These are phyloP conservation scores for Rhinoptilus africanus DNA, from an alignment of 2,113 vertebrate genomes.

Conservation along the genomic window DNA sequence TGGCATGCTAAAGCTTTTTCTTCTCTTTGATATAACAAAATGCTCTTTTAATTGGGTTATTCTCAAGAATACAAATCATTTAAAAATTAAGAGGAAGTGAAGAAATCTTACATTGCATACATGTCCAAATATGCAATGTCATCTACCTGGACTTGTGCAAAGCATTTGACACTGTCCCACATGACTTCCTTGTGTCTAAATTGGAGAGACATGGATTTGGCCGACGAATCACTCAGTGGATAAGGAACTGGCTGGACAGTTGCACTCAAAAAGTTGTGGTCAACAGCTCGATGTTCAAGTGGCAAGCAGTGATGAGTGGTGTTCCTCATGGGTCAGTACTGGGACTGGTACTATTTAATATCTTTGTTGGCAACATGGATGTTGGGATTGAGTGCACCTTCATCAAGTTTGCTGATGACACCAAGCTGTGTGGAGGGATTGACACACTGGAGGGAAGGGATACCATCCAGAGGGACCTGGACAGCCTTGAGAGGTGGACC, in stretches of 20 bases:
- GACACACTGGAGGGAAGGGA: neutral
- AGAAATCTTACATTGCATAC: neutral
- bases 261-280: neutral
- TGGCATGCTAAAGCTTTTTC: neutral
- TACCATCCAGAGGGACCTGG: neutral
- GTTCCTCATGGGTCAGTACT: neutral
- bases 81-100: neutral
- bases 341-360: neutral
- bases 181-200: neutral
- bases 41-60: neutral
- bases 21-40: neutral
- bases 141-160: neutral
- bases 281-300: neutral
- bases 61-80: neutral
- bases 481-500: neutral
- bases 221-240: neutral
- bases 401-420: neutral
- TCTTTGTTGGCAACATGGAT: neutral
- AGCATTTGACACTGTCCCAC: neutral
- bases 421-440: neutral
- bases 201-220: neutral
- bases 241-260: neutral
- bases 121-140: neutral
- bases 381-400: neutral
- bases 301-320: neutral